Percentiles rank a stretch among this genome's conserved stretches.
Conservation (phyloP, 2,888 invertebrate genomes). For the Horisme vitalbata region DNA sequence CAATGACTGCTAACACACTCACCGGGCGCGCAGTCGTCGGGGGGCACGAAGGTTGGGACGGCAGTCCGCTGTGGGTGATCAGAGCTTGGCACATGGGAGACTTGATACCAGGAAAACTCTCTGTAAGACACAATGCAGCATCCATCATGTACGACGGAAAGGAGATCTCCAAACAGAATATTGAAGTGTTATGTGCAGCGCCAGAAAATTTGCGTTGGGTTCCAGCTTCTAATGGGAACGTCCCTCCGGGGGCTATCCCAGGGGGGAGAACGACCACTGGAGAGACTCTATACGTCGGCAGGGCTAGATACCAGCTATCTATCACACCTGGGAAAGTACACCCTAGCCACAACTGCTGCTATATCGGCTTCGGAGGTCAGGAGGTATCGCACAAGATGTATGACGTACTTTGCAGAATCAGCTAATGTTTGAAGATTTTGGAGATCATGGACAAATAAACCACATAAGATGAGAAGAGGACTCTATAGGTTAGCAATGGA, state of each 20-base stretch:
- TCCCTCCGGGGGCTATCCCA: slow-evolving; percentile 80
- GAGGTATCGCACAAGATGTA: slow-evolving; percentile 72
- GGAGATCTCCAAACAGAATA: slow-evolving; percentile 71
- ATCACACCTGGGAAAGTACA: slow-evolving; percentile 83
- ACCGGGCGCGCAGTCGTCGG: slow-evolving; percentile 70
- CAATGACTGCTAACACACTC: slow-evolving; percentile 57
- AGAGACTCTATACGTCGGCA: slow-evolving; percentile 79
- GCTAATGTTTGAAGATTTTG: slow-evolving; percentile 39
- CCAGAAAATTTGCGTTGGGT: slow-evolving; percentile 77
- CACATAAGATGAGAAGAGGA: too few species aligned
- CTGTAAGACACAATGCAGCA: slow-evolving; percentile 69
- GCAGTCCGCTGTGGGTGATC: slow-evolving; percentile 76
- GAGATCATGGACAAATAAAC: slow-evolving; percentile 12
- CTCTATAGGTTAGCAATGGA: too few species aligned
- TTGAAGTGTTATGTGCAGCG: slow-evolving; percentile 66
- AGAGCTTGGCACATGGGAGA: slow-evolving; percentile 73
- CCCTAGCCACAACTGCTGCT: slow-evolving; percentile 67
- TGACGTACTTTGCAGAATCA: slow-evolving; percentile 67
- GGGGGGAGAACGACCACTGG: slow-evolving; percentile 76
- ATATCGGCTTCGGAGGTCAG: slow-evolving; percentile 67
- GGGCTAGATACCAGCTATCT: slow-evolving; percentile 81
- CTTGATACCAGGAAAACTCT: slow-evolving; percentile 72
- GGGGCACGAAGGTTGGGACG: slow-evolving; percentile 78
- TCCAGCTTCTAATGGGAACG: slow-evolving; percentile 73
- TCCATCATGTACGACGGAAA: slow-evolving; percentile 66